These are phyloP conservation scores for Crocuta crocuta DNA, from an alignment of 2,113 vertebrate species.

Conservation along the genomic window DNA sequence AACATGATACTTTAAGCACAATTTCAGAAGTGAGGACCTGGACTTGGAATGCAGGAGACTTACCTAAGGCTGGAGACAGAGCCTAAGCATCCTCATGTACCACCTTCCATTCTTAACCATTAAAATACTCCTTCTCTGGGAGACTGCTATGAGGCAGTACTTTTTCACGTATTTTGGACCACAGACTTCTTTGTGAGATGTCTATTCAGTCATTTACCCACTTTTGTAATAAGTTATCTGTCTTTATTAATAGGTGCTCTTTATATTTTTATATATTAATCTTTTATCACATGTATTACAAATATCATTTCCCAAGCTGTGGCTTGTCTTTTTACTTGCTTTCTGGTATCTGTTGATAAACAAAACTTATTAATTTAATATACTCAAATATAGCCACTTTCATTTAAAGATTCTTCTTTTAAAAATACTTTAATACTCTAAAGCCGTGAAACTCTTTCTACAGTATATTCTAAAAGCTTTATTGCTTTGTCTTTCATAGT, in stretches of 20 bases:
- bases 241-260: neutral
- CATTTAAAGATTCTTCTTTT: neutral
- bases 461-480: neutral
- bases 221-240: neutral
- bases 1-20: neutral
- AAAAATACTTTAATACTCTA: neutral
- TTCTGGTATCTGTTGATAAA: neutral
- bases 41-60: neutral
- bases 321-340: neutral
- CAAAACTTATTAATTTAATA: neutral
- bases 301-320: neutral
- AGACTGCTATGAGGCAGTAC: neutral
- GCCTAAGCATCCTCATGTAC: neutral
- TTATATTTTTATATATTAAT: neutral
- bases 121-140: neutral
- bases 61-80: neutral
- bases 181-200: neutral
- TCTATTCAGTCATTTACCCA: neutral
- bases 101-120: neutral
- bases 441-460: neutral
- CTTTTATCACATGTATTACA: neutral
- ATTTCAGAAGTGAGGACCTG: neutral
- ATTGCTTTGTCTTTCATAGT: constrained; percentile 30
- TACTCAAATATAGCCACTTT: neutral
- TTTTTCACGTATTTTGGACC: neutral